Base-by-base conservation (phyloP, 2,113 vertebrate species). In the Scopus umbretta region DNA sequence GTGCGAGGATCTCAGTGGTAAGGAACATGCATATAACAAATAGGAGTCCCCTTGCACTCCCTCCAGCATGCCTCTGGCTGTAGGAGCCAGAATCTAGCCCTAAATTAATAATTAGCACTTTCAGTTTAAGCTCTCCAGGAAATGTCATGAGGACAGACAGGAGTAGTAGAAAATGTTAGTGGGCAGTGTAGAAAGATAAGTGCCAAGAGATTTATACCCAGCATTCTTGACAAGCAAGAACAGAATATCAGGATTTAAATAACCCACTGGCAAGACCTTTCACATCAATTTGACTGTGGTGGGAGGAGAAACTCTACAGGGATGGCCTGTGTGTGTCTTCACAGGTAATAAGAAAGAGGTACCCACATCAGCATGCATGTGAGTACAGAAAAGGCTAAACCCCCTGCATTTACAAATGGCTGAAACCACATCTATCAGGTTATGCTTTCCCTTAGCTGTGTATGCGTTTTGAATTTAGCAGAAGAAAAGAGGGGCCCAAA, bases 71-170 rank as follows among this genome's bases (percentile, higher is more conserved):
- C 97, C 95, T 97, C 94, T 96, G 97, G 97, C 97, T 93, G 90
- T 87, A 93, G 92, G n/a, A 97, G 81, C 81, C 93, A 96, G 90
- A 95, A 94, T 96, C 92, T 96, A 94, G 71, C 84, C 96, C 95
- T 96, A 96, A 97, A 97, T 97, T 96, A 97, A 97, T 97, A 97
- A 97, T 97, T 94, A 95, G 92, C 79, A 92, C 78, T 89, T 91
- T 88, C 83, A 87, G 91, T 88, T 86, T 88, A 94, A 94, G 79
- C 47, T 95, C 26, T 80, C 58, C 88, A 85, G 70, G 70, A 97
- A 97, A 88, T 96, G 92, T 95, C 92, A 92, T 42, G 72, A 96
- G 93, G 85, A 96, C 72, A 94, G 95, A 82, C 47, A 89, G 67
- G 95, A 89, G 62, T 18, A 70, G 29, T 55, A 76, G 84, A 86